A percentile compares a stretch with the other conserved stretches of the same genome.
Evolutionary conservation across 2,113 vertebrate genomes (phyloP).

Genomic region (Pluvialis apricaria): DNA sequence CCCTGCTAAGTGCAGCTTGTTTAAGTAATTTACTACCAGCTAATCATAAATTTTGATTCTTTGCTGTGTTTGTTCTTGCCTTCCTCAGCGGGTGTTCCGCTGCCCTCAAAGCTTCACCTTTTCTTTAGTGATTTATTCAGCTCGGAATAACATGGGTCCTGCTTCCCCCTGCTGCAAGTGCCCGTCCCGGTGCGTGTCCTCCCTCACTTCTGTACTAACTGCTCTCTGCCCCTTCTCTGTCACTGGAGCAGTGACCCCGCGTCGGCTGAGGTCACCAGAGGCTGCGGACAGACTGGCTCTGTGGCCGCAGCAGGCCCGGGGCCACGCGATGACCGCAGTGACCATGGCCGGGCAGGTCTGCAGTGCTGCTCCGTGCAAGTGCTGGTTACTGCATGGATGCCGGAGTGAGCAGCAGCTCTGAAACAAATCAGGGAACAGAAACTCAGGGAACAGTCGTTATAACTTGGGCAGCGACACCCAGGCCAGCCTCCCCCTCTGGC

Average conservation of each 20-base stretch:
- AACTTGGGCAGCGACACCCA: not conserved
- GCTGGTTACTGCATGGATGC: not conserved
- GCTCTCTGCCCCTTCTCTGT: not conserved
- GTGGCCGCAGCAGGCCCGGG: not conserved
- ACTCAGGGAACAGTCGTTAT: not conserved
- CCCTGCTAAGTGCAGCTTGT: not conserved
- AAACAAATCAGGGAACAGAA: not conserved
- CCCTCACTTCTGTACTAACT: not conserved
- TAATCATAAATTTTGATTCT: not conserved
- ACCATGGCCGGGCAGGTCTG: not conserved
- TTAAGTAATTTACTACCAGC: not conserved
- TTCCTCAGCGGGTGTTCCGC: not conserved
- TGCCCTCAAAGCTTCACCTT: not conserved
- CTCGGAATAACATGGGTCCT: not conserved
- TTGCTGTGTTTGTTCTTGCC: not conserved
- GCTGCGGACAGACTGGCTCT: not conserved
- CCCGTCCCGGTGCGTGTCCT: not conserved
- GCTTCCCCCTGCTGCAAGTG: not conserved
- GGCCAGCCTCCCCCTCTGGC: not conserved
- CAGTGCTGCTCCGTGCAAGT: accelerated
- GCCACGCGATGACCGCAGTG: not conserved
- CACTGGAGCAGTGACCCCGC: not conserved
- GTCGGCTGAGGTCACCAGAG: not conserved
- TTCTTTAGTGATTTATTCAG: not conserved
- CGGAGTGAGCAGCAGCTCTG: not conserved